These are phyloP conservation scores for Psittacus erithacus DNA, from an alignment of 2,113 vertebrate species.

Conservation along the genomic window DNA sequence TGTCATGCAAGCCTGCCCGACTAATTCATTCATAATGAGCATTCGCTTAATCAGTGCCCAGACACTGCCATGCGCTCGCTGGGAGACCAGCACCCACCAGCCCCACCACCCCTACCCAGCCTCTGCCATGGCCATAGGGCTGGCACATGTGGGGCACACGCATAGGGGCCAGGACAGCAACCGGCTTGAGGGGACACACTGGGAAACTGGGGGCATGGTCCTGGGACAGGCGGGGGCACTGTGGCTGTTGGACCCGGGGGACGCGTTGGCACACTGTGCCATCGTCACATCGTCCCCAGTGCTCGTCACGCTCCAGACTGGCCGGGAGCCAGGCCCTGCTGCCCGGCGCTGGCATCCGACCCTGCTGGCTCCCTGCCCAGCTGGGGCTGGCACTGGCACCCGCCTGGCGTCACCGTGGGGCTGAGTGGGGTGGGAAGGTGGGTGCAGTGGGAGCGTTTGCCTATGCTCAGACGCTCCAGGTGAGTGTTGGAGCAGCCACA, in stretches of 20 bases:
- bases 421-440: not conserved
- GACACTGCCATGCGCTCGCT: slow-evolving; percentile 8
- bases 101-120: not conserved
- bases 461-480: rapidly evolving
- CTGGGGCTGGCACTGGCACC: not conserved
- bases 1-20: slow-evolving; percentile 64
- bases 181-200: rapidly evolving
- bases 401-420: rapidly evolving
- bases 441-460: not conserved
- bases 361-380: not conserved
- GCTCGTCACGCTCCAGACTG: not conserved
- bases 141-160: not conserved
- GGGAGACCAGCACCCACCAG: not conserved
- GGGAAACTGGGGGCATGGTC: rapidly evolving
- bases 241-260: not conserved
- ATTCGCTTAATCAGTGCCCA: slow-evolving; percentile 61
- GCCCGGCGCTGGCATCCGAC: not conserved
- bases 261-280: rapidly evolving
- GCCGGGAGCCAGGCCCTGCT: not conserved
- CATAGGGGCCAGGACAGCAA: not conserved
- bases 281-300: rapidly evolving
- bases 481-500: not conserved
- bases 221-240: rapidly evolving
- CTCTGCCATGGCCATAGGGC: not conserved
- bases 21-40: slow-evolving; percentile 53